Percentiles rank a stretch among this genome's conserved stretches.
Evolutionary conservation across 1,140 invertebrate species (phyloP).

Genomic region (Camponotus pennsylvanicus): DNA sequence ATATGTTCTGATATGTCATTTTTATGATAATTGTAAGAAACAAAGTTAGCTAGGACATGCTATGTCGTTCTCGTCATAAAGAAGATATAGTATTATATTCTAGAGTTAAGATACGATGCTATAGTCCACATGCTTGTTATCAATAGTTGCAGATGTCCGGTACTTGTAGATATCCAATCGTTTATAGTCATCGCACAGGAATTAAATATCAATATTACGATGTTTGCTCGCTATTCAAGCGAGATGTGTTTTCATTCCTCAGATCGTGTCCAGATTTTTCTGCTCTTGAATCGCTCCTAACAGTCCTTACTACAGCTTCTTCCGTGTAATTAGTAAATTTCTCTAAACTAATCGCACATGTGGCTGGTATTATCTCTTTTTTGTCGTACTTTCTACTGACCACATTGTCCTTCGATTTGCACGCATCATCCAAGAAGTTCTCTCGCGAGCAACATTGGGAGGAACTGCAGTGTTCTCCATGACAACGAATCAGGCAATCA

Average conservation of each 20-base stretch:
- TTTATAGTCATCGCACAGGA: constrained; percentile 57
- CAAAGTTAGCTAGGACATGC: no score
- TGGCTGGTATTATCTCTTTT: constrained; percentile 70
- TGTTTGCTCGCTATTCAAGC: neutral
- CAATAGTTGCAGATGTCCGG: neutral
- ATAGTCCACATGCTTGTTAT: neutral
- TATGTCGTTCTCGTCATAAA: no score
- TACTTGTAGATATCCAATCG: neutral
- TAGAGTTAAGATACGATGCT: constrained; percentile 19
- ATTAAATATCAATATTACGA: constrained; percentile 51
- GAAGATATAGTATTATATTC: no score
- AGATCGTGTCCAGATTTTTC: neutral
- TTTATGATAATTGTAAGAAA: no score
- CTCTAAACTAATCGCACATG: constrained; percentile 68
- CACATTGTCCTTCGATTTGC: neutral
- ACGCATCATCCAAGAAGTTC: constrained; percentile 63
- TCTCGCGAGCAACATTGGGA: constrained; percentile 82
- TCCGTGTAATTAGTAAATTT: constrained; percentile 67
- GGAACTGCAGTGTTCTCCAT: constrained; percentile 77
- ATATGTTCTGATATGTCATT: no score
- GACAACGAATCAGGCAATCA: constrained; percentile 82
- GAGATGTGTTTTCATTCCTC: constrained; percentile 1
- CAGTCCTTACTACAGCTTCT: neutral
- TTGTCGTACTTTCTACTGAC: constrained; percentile 71
- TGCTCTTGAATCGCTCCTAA: neutral